These are phyloP conservation scores for Calephelis virginiensis DNA, from an alignment of 1,140 invertebrate species.

Conservation along the genomic window DNA sequence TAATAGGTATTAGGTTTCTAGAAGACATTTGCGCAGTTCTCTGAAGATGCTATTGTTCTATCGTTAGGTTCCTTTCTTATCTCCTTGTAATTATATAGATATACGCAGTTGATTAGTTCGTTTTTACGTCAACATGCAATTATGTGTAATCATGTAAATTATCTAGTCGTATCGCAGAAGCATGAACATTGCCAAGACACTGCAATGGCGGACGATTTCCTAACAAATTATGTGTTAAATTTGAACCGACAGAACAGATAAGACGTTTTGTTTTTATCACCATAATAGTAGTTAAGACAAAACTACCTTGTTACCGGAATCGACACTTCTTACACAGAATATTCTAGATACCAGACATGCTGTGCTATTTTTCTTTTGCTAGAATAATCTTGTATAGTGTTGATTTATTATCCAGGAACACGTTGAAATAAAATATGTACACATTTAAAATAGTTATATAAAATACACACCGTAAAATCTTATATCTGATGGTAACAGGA, in stretches of 20 bases:
- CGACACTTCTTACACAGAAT: neutral
- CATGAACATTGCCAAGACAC: conserved; percentile 12
- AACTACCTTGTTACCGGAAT: too few species aligned
- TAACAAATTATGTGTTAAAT: conserved; percentile 6
- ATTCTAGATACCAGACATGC: too few species aligned
- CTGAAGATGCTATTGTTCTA: neutral
- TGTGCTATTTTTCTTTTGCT: too few species aligned
- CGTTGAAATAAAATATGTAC: too few species aligned
- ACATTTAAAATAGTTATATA: too few species aligned
- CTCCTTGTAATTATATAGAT: conserved; percentile 3
- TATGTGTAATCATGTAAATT: conserved; percentile 11
- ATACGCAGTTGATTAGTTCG: conserved; percentile 14
- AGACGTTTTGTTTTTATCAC: neutral
- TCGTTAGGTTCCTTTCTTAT: conserved; percentile 10
- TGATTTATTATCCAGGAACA: too few species aligned
- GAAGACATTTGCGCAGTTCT: neutral
- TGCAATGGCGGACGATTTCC: conserved; percentile 5
- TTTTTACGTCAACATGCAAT: conserved; percentile 15
- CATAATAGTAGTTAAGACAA: too few species aligned
- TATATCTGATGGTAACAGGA: too few species aligned
- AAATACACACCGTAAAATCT: too few species aligned
- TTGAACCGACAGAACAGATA: conserved; percentile 5
- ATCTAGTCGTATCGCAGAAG: conserved; percentile 5
- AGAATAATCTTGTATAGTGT: too few species aligned
- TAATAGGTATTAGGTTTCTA: neutral